Conservation (phyloP, 1,140 invertebrate species). For the Pemphigus obesinymphae region DNA sequence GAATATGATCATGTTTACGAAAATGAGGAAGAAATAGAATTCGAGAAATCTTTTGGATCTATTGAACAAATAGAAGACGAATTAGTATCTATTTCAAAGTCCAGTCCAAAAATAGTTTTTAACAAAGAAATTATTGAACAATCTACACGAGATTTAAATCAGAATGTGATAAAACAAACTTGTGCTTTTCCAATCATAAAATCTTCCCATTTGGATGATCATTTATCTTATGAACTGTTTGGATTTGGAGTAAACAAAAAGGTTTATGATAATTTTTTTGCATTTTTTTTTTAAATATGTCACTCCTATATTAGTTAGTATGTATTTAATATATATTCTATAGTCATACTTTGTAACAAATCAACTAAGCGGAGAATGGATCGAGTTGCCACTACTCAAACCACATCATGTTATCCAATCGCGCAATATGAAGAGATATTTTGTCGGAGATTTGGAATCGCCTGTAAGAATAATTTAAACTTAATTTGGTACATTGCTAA, state of each 20-base stretch:
- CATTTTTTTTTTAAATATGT: background rate
- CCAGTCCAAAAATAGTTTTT: no score
- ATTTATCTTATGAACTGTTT: constrained; percentile 51
- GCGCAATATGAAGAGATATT: constrained; percentile 60
- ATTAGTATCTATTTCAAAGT: background rate
- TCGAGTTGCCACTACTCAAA: constrained; percentile 64
- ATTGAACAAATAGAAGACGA: no score
- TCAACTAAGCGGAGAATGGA: constrained; percentile 62
- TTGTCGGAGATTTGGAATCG: constrained; percentile 66
- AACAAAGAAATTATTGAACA: background rate
- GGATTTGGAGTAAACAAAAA: constrained; percentile 64
- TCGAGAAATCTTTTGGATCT: background rate
- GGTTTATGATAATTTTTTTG: constrained; percentile 46
- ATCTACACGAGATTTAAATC: background rate
- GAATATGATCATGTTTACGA: background rate
- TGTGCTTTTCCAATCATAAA: no score
- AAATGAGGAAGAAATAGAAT: background rate
- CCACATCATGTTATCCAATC: constrained; percentile 60
- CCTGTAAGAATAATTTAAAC: constrained; percentile 54
- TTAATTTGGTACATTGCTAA: no score
- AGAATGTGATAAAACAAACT: no score
- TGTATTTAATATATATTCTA: background rate
- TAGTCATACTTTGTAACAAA: constrained; percentile 65
- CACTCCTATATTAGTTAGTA: background rate
- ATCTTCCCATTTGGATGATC: no score